A percentile compares a stretch with the other conserved stretches of the same genome.
Evolutionary conservation across 2,888 invertebrate species (phyloP).

Genomic region (Nemoura dubitans): DNA sequence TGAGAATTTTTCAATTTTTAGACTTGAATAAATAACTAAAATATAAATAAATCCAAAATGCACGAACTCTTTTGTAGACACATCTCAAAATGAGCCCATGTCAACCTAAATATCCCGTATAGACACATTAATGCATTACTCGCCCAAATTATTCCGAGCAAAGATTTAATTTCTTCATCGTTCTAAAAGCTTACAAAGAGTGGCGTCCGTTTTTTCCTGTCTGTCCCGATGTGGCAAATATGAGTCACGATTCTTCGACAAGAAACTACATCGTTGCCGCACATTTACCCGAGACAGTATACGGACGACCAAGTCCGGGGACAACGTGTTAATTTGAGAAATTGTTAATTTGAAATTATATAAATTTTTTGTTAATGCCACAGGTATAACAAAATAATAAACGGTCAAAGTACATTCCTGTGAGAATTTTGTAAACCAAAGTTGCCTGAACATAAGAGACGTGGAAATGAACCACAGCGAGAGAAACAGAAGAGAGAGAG

Average conservation of each 20-base stretch:
- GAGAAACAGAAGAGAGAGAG: neutral
- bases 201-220: neutral
- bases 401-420: neutral
- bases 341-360: constrained; percentile 32
- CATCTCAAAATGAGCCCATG: no score
- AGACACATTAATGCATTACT: neutral
- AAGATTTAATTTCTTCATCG: constrained; percentile 4
- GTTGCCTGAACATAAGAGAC: neutral
- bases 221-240: neutral
- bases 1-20: no score
- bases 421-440: neutral
- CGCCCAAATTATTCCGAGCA: neutral
- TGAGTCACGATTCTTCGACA: neutral
- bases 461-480: neutral
- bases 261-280: neutral
- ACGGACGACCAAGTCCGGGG: neutral
- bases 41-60: no score
- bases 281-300: neutral
- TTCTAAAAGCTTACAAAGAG: neutral
- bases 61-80: no score
- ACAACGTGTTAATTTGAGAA: constrained; percentile 34
- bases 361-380: neutral
- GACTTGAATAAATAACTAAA: no score
- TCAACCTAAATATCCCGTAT: no score
- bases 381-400: constrained; percentile 26